Percentiles rank a stretch among this genome's conserved stretches.
Evolutionary conservation across 2,797 vertebrate species (phyloP).

Genomic region (Steatocranus sp.): DNA sequence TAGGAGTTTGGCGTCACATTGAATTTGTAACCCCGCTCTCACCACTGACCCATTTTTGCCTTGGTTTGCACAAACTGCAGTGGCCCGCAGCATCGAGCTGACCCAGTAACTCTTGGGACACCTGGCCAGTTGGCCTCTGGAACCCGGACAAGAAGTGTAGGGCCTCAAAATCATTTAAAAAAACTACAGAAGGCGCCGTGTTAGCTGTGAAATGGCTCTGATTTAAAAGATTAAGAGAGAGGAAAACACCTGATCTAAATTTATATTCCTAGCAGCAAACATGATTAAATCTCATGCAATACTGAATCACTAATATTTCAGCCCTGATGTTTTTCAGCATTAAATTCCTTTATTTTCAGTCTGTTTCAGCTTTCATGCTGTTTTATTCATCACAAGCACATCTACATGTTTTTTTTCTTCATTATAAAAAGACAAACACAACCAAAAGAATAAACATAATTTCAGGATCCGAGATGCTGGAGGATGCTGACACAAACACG

Average conservation of each 20-base stretch:
- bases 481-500: neutral
- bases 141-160: slow-evolving; percentile 2
- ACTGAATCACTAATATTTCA: neutral
- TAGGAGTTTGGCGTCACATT: slow-evolving; percentile 34
- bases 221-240: neutral
- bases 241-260: neutral
- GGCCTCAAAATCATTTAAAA: slow-evolving; percentile 37
- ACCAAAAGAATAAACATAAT: neutral
- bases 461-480: neutral
- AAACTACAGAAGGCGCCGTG: neutral
- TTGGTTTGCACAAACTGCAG: slow-evolving; percentile 11
- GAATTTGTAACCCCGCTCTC: slow-evolving; percentile 36
- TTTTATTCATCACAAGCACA: slow-evolving; percentile 28
- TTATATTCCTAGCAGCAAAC: neutral
- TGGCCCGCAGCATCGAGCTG: slow-evolving; percentile 18
- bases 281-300: neutral
- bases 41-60: slow-evolving; percentile 52
- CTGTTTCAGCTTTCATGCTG: slow-evolving; percentile 11
- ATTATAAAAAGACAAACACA: neutral
- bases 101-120: slow-evolving; percentile 52
- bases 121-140: slow-evolving; percentile 28
- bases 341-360: slow-evolving; percentile 27
- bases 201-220: neutral
- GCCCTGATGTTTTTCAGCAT: slow-evolving; percentile 6
- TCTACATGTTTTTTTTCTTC: neutral